A percentile compares a stretch with the other conserved stretches of the same genome.
Evolutionary conservation across 2,113 vertebrate genomes (phyloP).

Genomic region (Petrocephalus microphthalmus): DNA sequence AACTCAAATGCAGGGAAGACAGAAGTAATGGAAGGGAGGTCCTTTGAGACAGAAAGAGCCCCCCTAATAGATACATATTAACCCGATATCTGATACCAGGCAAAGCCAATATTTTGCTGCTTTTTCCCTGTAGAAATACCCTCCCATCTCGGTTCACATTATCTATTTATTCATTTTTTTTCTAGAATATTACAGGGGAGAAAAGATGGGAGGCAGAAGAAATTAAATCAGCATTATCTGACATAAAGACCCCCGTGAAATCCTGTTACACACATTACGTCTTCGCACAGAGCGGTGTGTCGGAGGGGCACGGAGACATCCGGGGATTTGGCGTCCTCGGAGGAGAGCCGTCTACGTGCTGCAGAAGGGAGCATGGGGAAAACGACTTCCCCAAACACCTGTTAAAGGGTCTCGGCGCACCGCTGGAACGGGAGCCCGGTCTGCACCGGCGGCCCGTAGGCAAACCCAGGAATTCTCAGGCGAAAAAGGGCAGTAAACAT

Average conservation of each 20-base stretch:
- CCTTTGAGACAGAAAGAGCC: conserved; percentile 19
- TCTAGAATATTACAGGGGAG: background rate
- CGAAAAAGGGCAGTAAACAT: conserved; percentile 44
- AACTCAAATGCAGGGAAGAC: conserved; percentile 51
- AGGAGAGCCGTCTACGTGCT: conserved; percentile 38
- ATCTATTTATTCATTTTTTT: conserved; percentile 1
- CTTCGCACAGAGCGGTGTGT: background rate
- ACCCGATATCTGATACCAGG: conserved; percentile 32
- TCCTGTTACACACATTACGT: background rate
- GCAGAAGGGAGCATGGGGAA: conserved; percentile 43
- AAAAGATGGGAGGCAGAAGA: background rate
- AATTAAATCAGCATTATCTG: conserved; percentile 4
- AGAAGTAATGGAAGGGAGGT: conserved; percentile 38
- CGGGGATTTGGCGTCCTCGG: conserved; percentile 12
- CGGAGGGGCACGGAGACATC: background rate
- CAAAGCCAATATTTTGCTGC: conserved; percentile 39
- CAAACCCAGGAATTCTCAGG: conserved; percentile 46
- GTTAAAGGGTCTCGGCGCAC: conserved; percentile 46
- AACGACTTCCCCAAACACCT: conserved; percentile 45
- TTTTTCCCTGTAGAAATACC: conserved; percentile 13
- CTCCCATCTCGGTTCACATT: background rate
- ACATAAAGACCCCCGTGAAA: background rate
- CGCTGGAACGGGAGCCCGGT: conserved; percentile 53
- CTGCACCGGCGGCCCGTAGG: conserved; percentile 49
- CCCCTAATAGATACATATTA: conserved; percentile 25